Base-by-base conservation (phyloP, 2,888 invertebrate genomes). In the Volucella bombylans region DNA sequence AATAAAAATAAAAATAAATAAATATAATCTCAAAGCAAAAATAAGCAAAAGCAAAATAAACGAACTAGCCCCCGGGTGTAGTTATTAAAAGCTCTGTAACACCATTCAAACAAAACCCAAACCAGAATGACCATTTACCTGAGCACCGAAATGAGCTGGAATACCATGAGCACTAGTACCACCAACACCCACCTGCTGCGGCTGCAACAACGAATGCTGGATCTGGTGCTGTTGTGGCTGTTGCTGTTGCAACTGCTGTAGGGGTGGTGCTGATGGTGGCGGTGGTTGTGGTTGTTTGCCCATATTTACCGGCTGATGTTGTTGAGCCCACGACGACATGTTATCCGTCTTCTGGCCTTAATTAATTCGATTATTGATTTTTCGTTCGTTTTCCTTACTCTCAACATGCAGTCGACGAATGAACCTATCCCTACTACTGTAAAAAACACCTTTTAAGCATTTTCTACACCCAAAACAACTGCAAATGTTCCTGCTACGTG, bases 321-420 rank as follows among this genome's bases (percentile, higher is more conserved):
- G 61, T 61, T 69, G 76, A 38, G 61, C 76, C 80, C 76, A 85
- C 65, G 61, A 55, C 31, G 31, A 31, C 31, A 31, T 31, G 31
- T 6, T 85, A 38, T 67, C 18, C 65, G 23, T 41, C 41, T 52
- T 50, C 69, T 55, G 31, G n/a, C 61, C 0, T 45, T 59, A 67
- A 65, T 74, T 71, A 74, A 55, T 85, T 71, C 59, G 65, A 72
- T 71, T 80, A 85, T 85, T 61, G 80, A 85, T 85, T 74, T 76
- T 76, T 67, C 61, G 39, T 55, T 57, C 47, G 41, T 55, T n/a
- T 54, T 52, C 67, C 47, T 61, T 61, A 41, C 67, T 43, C 39
- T 38, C 11, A 67, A 39, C 61, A 62, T 57, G 54, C 65, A 73
- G 49, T 73, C 41, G 31, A 31, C 31, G 11, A 41, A 55, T 67